Evolutionary conservation across 2,797 vertebrate species (phyloP), one percentile per base, ranked within the genome.

Genomic region (Denticeps clupeoides): DNA sequence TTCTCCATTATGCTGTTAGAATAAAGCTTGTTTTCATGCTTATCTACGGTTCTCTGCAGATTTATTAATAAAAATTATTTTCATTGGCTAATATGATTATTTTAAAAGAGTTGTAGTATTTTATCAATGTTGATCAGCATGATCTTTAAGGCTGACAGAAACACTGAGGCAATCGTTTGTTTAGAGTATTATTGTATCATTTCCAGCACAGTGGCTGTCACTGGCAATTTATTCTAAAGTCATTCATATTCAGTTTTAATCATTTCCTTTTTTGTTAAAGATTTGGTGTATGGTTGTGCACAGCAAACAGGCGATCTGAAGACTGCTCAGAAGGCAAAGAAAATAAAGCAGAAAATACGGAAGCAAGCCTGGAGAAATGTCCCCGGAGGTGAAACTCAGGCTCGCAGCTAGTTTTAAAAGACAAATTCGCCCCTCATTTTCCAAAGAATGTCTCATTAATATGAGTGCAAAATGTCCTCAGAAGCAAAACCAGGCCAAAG

Each of bases 391-490:
- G 52, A 59, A 63, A 64, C 47, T 61, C 67, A 74, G 65, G 71
- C 70, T 71, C 67, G 59, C 59, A 70, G 50, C 67, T 73, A 70
- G 62, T 73, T 67, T 74, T 69, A 66, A 65, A 66, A 53, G 49
- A 47, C 60, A n/a, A n/a, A n/a, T n/a, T n/a, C n/a, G n/a, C n/a
- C n/a, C n/a, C 52, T 55, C 51, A 50, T 43, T 59, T 68, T 26
- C 48, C 67, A 58, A 53, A 48, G 57, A 64, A 59, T 61, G 72
- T 77, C 78, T 80, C 75, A 81, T 83, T 80, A 80, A 72, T 64
- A 63, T 73, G 46, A 41, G 65, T 45, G 64, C 41, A 50, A 65
- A 70, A 73, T 73, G 68, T 79, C 69, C 70, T 46, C 49, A 57
- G 28, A 50, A 16, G 56, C 55, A 47, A 53, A 41, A 51, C 50